Evolutionary conservation across 2,113 vertebrate species (phyloP), one percentile per base, ranked within the genome.

Genomic region (Pandion haliaetus): DNA sequence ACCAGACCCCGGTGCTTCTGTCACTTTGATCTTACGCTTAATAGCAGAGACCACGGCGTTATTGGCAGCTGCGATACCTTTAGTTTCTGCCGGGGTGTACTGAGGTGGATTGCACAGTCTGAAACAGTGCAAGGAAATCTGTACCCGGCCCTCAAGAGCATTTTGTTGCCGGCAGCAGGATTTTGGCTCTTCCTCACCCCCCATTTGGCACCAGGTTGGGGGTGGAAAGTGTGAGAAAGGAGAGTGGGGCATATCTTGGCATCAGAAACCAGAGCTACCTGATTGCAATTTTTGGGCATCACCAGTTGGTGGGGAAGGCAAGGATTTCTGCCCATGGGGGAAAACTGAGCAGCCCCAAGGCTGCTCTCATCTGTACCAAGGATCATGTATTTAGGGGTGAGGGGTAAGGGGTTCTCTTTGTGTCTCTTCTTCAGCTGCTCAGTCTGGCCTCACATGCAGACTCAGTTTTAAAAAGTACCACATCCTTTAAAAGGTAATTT

Each of bases 11-110:
- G 0, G 61, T 63, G 82, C 40, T 86, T 58, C 72, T 86, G 83
- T 62, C 88, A 29, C 88, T 91, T 66, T 38, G 31, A 73, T 70
- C 67, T 70, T 20, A 6, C 0, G 2, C 38, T 84, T 54, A n/a
- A 45, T 6, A 71, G 50, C 9, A 3, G 44, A 20, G 47, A 32
- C 14, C 0, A 4, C 3, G 5, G 44, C 1, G 0, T 80, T 82
- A 62, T 34, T 14, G 19, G 70, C 4, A 34, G 36, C 58, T 31
- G 50, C 0, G 42, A 45, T 73, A 57, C 72, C 86, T 89, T 65
- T 28, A 54, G 55, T 8, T 63, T 13, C 28, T 81, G 71, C 72
- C 0, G 71, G 87, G 82, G 2, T 45, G 9, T 7, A 52, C 84
- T 14, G 29, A 61, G 78, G 44, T 9, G 3, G 17, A 14, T 65